Base-by-base conservation (phyloP, 2,888 invertebrate species). In the Hemistola chrysoprasaria region DNA sequence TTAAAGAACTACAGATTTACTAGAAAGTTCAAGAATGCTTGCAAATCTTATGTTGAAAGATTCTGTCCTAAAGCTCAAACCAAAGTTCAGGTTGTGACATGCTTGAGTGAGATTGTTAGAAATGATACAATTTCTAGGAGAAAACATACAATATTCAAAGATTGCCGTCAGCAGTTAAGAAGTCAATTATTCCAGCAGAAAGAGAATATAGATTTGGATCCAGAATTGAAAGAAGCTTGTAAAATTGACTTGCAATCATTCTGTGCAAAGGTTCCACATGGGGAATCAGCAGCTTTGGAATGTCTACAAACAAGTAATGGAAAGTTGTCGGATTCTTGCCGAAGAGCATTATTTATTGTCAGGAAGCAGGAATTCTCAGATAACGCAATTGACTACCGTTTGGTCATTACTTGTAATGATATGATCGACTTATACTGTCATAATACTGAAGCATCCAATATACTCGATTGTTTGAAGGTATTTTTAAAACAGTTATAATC, bases 1-100 rank as follows among this genome's bases (percentile, higher is more conserved):
- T 76, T 99, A 52, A 97, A 98, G 77, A 97, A 97, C 81, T 98
- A 97, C 78, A 94, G 94, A 62, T 99, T 98, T 73, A 96, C 95
- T 0, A 95, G 94, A 64, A 97, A 97, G 77, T 99, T 99, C 77
- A 97, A 98, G 82, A 93, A 97, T 74, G 96, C 97, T 0, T 99
- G 99, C 66, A 95, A 95, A 61, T 92, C 93, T 1, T 93, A 95
- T 74, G 97, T 97, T 0, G 89, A 91, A 38, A 87, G 92, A 48
- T 92, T 91, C 68, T 93, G 93, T 75, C 90, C 90, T 5, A 91
- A 91, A 51, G 93, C 95, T 25, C 93, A 91, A 68, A 94, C 94
- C 0, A 95, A 95, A 76, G 92, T 91, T 45, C 94, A 96, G 59
- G 96, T 90, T 30, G 94, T 98, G 7, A 90, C 91, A 35, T 98